phyloP scores from a whole-genome alignment of 2,797 vertebrate species.

The Ara ararauna region DNA sequence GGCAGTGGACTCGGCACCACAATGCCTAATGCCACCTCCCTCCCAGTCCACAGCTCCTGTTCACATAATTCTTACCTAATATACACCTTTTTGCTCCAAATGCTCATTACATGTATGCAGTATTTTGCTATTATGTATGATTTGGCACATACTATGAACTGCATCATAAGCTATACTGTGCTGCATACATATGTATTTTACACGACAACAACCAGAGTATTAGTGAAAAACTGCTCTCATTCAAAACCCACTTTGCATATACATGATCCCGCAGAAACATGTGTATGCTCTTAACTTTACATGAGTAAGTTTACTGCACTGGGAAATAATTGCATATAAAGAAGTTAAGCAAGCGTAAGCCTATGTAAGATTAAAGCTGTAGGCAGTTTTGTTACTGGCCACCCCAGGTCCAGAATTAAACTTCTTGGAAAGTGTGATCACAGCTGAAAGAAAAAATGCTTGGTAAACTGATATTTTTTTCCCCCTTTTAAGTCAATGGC shows the following conservation, averaged over 20 bases:
- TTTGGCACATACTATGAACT: neutral
- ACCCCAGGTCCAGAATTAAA: neutral
- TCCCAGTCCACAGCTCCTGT: neutral
- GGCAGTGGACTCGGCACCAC: accelerated
- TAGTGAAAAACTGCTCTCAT: neutral
- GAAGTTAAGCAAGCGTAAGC: neutral
- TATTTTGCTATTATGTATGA: neutral
- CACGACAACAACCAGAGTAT: neutral
- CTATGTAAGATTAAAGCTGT: neutral
- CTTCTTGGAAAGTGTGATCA: neutral
- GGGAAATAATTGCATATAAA: neutral
- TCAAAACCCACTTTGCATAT: neutral
- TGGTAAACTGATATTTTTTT: neutral
- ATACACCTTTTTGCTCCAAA: neutral
- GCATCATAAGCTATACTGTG: neutral
- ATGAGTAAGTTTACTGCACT: neutral
- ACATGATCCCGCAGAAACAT: neutral
- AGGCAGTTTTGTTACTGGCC: neutral
- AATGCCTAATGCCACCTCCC: neutral
- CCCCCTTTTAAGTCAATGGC: constrained; percentile 35
- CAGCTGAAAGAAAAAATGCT: constrained; percentile 26
- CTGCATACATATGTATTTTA: neutral
- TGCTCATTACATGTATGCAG: accelerated
- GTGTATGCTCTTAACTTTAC: neutral
- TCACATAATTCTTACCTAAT: neutral